Conservation (phyloP, 2,797 vertebrate species). For the Rhyacichthys aspro region DNA sequence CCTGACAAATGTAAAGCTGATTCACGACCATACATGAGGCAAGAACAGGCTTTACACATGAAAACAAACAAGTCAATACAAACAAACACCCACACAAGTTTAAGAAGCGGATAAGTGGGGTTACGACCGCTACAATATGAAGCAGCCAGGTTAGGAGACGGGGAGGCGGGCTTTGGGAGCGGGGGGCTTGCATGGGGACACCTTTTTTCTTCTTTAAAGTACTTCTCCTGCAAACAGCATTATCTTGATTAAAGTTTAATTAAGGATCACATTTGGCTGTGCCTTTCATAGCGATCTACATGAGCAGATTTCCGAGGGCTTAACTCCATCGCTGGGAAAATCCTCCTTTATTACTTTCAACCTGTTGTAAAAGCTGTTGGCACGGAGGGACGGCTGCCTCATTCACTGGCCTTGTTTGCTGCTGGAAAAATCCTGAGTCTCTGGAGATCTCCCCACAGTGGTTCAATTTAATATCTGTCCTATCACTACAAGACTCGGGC, state of each 20-base stretch:
- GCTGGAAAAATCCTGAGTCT: conserved; percentile 98
- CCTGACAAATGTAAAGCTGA: conserved; percentile 64
- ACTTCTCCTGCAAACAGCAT: conserved; percentile 89
- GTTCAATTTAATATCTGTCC: conserved; percentile 99
- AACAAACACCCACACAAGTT: conserved; percentile 65
- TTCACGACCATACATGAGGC: conserved; percentile 61
- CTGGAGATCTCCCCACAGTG: conserved; percentile 95
- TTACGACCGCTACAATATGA: conserved; percentile 78
- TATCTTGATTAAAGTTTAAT: conserved; percentile 99
- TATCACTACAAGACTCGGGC: conserved; percentile 95
- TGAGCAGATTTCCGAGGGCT: conserved; percentile 99
- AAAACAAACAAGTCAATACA: conserved; percentile 60
- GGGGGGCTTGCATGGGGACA: conserved; percentile 69
- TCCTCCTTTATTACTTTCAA: conserved; percentile 99
- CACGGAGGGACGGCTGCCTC: conserved; percentile 92
- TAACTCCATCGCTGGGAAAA: conserved; percentile 99
- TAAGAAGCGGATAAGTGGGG: conserved; percentile 74
- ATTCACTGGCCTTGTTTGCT: conserved; percentile 98
- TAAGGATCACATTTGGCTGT: conserved; percentile 99
- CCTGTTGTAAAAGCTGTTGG: conserved; percentile 99
- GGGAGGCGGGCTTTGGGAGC: conserved; percentile 50
- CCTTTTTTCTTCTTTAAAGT: conserved; percentile 80
- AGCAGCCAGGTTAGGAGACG: conserved; percentile 69
- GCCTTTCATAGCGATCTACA: conserved; percentile 99
- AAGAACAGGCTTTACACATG: conserved; percentile 54